Base-by-base conservation (phyloP, 2,797 vertebrate genomes). In the Nannoperca obscura region DNA sequence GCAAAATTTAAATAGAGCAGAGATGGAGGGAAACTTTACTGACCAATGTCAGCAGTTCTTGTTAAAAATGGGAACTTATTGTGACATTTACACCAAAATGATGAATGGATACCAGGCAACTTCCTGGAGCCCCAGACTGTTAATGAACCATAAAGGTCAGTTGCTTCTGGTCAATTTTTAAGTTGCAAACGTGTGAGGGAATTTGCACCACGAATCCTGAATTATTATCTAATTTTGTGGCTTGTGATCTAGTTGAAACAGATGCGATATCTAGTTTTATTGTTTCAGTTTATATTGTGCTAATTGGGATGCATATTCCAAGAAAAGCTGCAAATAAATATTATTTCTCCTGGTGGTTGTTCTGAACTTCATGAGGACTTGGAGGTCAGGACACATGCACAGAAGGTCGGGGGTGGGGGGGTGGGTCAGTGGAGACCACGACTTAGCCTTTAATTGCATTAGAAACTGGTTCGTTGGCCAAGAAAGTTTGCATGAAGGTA, bases 131-230 rank as follows among this genome's bases (percentile, higher is more conserved):
- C 22, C n/a, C n/a, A 5, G 20, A 40, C 12, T 40, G 58, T 36
- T 7, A 22, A 6, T 22, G 36, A 44, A 1, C 13, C 36, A 17
- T 17, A 27, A 27, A 24, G 2, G 20, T 30, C 11, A 40, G 13
- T 8, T 38, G n/a, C 5, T n/a, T 22, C 40, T 22, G 7, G 6
- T 40, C 0, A 15, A 8, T 15, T 24, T 7, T 2, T 0, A 8
- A 15, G 24, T 7, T 53, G 52, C 7, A 9, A 20, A 20, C 15
- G 14, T 5, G 13, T 22, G 4, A 22, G n/a, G 20, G 12, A 60
- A 60, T 8, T 12, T 38, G 7, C 32, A 20, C 6, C 3, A 14
- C 0, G 1, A n/a, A 13, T 22, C 3, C 10, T 13, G 11, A 20
- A 22, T 12, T 36, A 13, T 12, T 13, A 13, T 1, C 11, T 13